Evolutionary conservation across 1,140 invertebrate genomes (phyloP).

Genomic region (Caerostris extrusa): DNA sequence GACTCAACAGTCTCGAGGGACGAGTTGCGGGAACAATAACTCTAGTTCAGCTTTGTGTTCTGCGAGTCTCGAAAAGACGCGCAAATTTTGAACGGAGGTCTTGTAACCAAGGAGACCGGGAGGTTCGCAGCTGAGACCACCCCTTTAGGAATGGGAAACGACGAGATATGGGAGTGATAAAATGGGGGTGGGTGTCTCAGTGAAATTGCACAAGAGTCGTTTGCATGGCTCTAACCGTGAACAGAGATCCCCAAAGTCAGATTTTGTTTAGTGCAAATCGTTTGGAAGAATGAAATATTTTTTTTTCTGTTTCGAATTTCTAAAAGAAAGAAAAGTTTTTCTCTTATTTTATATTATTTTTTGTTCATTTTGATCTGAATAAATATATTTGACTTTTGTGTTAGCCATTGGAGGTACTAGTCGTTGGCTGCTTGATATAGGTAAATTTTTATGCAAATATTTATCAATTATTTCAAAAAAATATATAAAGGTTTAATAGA

Average conservation of each 20-base stretch:
- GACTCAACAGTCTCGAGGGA: not conserved
- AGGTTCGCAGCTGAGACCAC: constrained; percentile 34
- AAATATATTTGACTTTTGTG: too few species aligned
- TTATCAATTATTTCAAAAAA: too few species aligned
- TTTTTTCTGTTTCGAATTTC: not conserved
- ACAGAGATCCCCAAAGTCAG: not conserved
- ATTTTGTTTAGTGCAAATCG: not conserved
- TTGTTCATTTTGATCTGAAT: too few species aligned
- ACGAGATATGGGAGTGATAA: constrained; percentile 27
- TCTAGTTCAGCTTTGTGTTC: not conserved
- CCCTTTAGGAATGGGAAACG: not conserved
- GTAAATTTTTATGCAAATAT: too few species aligned
- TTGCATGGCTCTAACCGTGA: constrained; percentile 42
- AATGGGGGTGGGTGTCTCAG: not conserved
- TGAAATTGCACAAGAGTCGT: not conserved
- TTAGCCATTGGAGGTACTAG: too few species aligned
- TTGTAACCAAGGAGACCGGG: constrained; percentile 27
- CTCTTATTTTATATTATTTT: too few species aligned
- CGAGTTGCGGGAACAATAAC: constrained; percentile 28
- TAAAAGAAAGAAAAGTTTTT: not conserved
- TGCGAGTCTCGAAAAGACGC: constrained; percentile 24
- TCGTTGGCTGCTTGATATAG: too few species aligned
- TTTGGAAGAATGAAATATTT: not conserved
- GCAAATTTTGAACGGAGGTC: not conserved
- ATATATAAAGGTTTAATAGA: too few species aligned